Evolutionary conservation across 2,888 invertebrate species (phyloP).

Genomic region (Patella depressa): DNA sequence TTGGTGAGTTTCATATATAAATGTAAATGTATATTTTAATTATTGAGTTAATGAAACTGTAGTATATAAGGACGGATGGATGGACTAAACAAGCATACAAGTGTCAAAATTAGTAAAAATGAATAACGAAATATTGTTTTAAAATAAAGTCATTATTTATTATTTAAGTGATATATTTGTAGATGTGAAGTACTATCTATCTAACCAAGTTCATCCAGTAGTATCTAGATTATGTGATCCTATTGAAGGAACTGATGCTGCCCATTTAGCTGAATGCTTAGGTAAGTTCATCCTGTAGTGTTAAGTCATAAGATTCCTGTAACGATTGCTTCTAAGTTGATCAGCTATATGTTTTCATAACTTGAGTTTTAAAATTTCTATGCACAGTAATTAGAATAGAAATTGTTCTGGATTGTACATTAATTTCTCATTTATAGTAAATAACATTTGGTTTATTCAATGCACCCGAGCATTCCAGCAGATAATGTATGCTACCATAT

Average conservation of each 20-base stretch:
- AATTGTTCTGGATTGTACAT: no score
- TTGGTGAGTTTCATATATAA: slow-evolving; percentile 64
- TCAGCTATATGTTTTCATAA: no score
- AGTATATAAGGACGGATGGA: not conserved
- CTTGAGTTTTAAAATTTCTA: no score
- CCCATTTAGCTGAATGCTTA: slow-evolving; percentile 89
- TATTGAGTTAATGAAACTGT: not conserved
- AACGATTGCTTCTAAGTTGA: no score
- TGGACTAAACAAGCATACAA: not conserved
- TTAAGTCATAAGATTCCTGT: no score
- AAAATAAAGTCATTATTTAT: not conserved
- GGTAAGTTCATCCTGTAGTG: slow-evolving; percentile 73
- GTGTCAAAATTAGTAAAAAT: not conserved
- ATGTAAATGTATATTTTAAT: not conserved
- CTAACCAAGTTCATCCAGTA: slow-evolving; percentile 96
- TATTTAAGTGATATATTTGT: slow-evolving; percentile 26
- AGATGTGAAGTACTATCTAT: slow-evolving; percentile 92
- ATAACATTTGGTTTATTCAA: no score
- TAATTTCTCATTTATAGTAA: no score
- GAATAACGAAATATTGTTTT: not conserved
- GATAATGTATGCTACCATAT: no score
- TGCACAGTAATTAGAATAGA: no score
- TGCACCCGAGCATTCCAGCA: no score
- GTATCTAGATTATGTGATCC: slow-evolving; percentile 95
- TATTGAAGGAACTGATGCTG: slow-evolving; percentile 92